Evolutionary conservation across 53 echinoderm and acorn worm genomes (phyloP), one percentile per base, ranked within the genome.

Genomic region (Hippasteria phrygiana): DNA sequence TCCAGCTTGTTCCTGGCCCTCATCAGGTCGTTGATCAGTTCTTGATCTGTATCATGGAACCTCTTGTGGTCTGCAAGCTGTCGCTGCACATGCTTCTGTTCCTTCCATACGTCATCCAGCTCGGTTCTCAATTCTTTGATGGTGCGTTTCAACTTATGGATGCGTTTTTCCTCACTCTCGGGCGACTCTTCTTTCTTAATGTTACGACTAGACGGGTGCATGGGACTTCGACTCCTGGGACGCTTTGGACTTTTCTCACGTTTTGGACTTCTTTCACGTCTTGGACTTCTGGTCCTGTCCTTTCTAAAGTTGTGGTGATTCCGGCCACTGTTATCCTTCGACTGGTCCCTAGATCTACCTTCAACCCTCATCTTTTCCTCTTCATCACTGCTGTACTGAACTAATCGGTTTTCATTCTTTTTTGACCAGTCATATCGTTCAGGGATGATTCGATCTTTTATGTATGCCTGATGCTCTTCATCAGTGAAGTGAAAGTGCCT

Each of bases 21-120:
- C 85, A 85, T 85, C 39, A 85, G 18, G 85, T 85, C 85, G 32
- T 67, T 85, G 70, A 85, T 85, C 48, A 85, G 71, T n/a, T 70
- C 85, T 42, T 85, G 85, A 54, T 85, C 85, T 6, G 69, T 32
- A 5, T 85, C 46, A 32, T 85, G 85, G 51, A 85, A 85, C 39
- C 69, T 35, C 51, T 85, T 85, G 31, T 85, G 85, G 32, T 85
- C 85, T 26, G 20, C 47, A 43, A 85, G 37, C 71, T 85, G 47
- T 0, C 71, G 69, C 85, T 85, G 48, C 51, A 85, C 50, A 2
- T 69, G 85, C 38, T 71, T 69, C 48, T 85, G 46, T 22, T 85
- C 85, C 47, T 71, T 85, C 35, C 50, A 85, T 18, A 85, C 40
- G 13, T 69, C 53, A 18, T 85, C 69, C 53, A 85, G 22, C 54